Base-by-base conservation (phyloP, 1,140 invertebrate genomes). In the Saccostrea echinata region DNA sequence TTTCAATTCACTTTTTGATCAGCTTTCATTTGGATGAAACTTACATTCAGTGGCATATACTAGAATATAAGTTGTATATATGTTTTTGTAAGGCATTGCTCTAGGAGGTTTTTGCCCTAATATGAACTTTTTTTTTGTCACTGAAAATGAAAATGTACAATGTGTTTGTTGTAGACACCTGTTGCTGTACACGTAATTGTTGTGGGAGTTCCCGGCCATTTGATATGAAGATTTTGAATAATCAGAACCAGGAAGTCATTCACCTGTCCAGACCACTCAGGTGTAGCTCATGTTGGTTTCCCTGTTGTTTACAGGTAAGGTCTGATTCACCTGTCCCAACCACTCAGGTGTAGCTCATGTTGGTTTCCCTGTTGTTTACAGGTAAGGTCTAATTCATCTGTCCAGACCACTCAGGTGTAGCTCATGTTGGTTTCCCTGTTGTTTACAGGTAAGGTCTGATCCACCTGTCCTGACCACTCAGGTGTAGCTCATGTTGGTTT, bases 211-310 rank as follows among this genome's bases (percentile, higher is more conserved):
- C 96, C 24, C 96, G 98, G 43, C 96, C 97, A 0, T 98, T 98
- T 94, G 97, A 98, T 89, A 98, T 99, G 96, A 97, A 97, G 93
- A 97, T 99, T 88, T 95, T 97, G 85, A 98, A 98, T 94, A 97
- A 96, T 91, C 96, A 95, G 90, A 96, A 96, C 86, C 97, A 97
- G 90, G 97, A 98, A 96, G 96, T 98, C 13, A 97, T 98, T 89
- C 97, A 97, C 92, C 94, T 96, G 51, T 95, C 97, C 90, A 96
- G 97, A 55, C 97, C 97, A 1, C 94, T 98, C 21, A 96, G 97
- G 18, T 98, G 97, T 94, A 96, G 96, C 88, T 96, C 96, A 4
- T 98, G 97, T 92, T 97, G 96, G 91, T 98, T 97, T 92, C 97
- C 97, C 8, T 98, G 97, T 94, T 98, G 97, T 94, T 95, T 98